Base-by-base conservation (phyloP, 1,140 invertebrate species). In the Probaryconus sp. region DNA sequence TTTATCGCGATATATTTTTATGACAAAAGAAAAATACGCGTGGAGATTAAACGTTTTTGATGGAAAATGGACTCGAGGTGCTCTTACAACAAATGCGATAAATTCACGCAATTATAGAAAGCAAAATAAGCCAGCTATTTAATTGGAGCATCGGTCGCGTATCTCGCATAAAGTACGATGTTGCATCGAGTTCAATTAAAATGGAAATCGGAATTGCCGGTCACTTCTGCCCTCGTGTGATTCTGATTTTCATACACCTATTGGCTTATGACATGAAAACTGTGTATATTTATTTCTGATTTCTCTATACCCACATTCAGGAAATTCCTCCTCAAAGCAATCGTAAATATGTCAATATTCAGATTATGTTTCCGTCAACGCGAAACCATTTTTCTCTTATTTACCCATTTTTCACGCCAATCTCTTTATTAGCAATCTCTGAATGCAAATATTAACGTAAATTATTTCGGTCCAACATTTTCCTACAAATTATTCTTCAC, bases 141-240 rank as follows among this genome's bases (percentile, higher is more conserved):
- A 85, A 87, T 85, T 86, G 77, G 81, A 83, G 78, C 78, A 81
- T 78, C 78, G 77, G 78, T 78, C 77, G 81, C 82, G 77, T 79
- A 82, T 77, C 80, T 83, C 81, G 81, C 81, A 81, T 85, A 86
- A 86, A 86, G 83, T 87, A 85, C 84, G 83, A 85, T 84, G 82
- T 86, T 83, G 80, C 82, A 80, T 84, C 82, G 83, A 83, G 82
- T 87, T 85, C 83, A 87, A 87, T 87, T 87, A 86, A 87, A 87
- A 85, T 87, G 84, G 84, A 87, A 86, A 86, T 85, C 79, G 82
- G 73, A 76, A 73, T 80, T 81, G 71, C 40, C 37, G 65, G 72
- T 70, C 55, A 71, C 30, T 58, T 43, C 28, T 17, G 68, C 38
- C 28, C 58, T 42, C 37, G 17, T 50, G 28, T 40, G 33, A 61